phyloP scores from a whole-genome alignment of 2,797 vertebrate species.

The Sebastolobus alascanus region DNA sequence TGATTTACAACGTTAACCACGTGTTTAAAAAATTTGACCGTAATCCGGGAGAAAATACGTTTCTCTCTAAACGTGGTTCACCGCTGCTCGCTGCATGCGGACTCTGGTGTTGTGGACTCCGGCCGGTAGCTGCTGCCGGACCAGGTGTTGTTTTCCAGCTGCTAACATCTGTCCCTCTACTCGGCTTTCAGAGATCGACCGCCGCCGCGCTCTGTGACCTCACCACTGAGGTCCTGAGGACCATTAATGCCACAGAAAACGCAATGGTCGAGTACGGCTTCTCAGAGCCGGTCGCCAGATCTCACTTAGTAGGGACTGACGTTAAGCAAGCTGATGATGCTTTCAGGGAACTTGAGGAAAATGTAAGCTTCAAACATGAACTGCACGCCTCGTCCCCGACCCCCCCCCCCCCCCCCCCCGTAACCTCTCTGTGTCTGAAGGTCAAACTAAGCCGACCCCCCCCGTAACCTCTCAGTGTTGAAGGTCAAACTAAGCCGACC shows the following conservation, averaged over 20 bases:
- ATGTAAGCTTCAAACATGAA: conserved; percentile 82
- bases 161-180: conserved; percentile 83
- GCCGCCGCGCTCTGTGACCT: conserved; percentile 91
- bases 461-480: too few relatives aligned
- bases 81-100: too few relatives aligned
- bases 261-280: conserved; percentile 84
- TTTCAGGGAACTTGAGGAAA: conserved; percentile 90
- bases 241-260: conserved; percentile 89
- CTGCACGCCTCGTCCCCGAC: conserved; percentile 27
- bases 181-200: conserved; percentile 87
- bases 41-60: too few relatives aligned
- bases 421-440: conserved; percentile 12
- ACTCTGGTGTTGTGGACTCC: too few relatives aligned
- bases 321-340: conserved; percentile 85
- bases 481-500: too few relatives aligned
- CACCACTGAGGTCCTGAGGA: conserved; percentile 89
- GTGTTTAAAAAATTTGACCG: too few relatives aligned
- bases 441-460: conserved; percentile 20
- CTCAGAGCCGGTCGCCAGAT: conserved; percentile 75
- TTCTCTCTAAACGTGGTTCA: too few relatives aligned
- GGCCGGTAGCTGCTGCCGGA: conserved; percentile 52
- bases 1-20: neutral
- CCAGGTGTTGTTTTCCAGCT: conserved; percentile 57
- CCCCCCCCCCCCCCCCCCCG: neutral
- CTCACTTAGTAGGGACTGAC: conserved; percentile 78